These are phyloP conservation scores for Podarcis lilfordi DNA, from an alignment of 2,797 vertebrate species.

Conservation along the genomic window DNA sequence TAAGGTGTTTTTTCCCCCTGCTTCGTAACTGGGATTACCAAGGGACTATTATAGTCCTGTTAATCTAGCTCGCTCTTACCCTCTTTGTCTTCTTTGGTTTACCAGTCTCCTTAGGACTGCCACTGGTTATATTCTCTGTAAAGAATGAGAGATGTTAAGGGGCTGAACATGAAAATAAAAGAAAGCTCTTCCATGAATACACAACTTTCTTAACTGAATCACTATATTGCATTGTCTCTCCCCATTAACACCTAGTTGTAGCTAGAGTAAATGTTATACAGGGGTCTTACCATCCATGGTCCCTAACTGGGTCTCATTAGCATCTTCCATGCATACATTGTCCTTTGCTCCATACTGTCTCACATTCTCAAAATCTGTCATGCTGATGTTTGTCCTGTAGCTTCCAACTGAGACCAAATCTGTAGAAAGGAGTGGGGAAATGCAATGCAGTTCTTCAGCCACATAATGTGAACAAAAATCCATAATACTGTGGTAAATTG, in stretches of 20 bases:
- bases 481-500: no score
- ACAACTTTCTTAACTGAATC: neutral
- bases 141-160: neutral
- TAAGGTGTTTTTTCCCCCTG: rapidly evolving
- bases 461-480: no score
- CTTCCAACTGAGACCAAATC: constrained; percentile 80
- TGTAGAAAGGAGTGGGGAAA: constrained; percentile 34
- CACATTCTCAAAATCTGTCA: constrained; percentile 76
- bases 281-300: constrained; percentile 60
- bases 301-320: constrained; percentile 67
- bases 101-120: rapidly evolving
- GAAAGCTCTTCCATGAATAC: neutral
- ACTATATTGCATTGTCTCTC: neutral
- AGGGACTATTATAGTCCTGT: neutral
- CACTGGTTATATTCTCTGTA: constrained; percentile 32
- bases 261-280: neutral
- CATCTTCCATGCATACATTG: constrained; percentile 28
- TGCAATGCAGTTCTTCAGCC: no score
- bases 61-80: constrained; percentile 65
- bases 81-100: constrained; percentile 69
- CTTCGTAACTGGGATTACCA: neutral
- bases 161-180: neutral
- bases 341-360: constrained; percentile 66
- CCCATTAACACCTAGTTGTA: neutral
- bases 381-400: constrained; percentile 81